Base-by-base conservation (phyloP, 2,113 vertebrate genomes). In the Toxostoma redivivum region DNA sequence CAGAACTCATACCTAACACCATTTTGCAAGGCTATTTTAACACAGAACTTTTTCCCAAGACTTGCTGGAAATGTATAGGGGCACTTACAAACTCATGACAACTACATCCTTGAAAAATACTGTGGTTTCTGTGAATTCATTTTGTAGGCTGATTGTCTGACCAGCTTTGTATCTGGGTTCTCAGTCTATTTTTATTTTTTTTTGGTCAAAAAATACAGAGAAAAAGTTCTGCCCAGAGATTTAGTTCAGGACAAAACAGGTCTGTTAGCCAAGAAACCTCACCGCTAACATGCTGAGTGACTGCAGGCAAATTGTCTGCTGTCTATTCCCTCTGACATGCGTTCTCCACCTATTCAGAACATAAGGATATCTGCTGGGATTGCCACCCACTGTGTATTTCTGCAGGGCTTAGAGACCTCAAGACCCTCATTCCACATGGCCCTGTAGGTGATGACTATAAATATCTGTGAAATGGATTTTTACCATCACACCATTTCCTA, bases 251-350 rank as follows among this genome's bases (percentile, higher is more conserved):
- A 73, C 54, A 82, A 79, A 92, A 40, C 37, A 76, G 23, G 31
- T 69, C 50, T 76, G 54, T 18, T 60, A 84, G 85, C 58, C 86
- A 92, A 62, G 50, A 92, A 86, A 73, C 10, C 23, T 58, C 45
- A 23, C 57, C 37, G 50, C 70, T 33, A 88, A 65, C 85, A 91
- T 78, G 93, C 92, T 91, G 90, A 86, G 88, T 66, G 64, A 83
- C 92, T 94, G 60, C 82, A 84, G 90, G 92, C 90, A 86, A 96
- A 50, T 94, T 5, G 50, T 92, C 86, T 94, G 91, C 72, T 83
- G 23, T 82, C 90, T 81, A 22, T 66, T 91, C 50, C 33, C 50
- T 85, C 72, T 74, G 64, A 56, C 80, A 62, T 50, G 47, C 0
- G 0, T 64, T 91, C 57, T 69, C n/a, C 56, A 17, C 51, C 81